Evolutionary conservation across 2,888 invertebrate species (phyloP).

Genomic region (Dromius quadrimaculatus): DNA sequence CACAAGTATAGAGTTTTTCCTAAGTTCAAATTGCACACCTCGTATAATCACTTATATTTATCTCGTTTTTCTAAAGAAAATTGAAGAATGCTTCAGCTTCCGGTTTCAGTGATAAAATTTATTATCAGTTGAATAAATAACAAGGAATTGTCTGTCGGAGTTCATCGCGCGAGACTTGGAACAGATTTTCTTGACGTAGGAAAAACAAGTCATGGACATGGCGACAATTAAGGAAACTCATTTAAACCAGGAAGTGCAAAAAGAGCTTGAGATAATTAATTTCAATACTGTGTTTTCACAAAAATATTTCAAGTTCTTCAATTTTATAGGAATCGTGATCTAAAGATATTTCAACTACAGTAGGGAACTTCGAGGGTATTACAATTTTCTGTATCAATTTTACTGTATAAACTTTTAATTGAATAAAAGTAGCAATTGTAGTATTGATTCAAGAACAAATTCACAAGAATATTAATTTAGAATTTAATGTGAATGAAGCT

Average conservation of each 20-base stretch:
- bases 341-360: neutral
- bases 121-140: neutral
- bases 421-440: too few relatives aligned
- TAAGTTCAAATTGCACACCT: too few relatives aligned
- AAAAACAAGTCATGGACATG: neutral
- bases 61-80: too few relatives aligned
- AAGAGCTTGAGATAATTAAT: slow-evolving; percentile 18
- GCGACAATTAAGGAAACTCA: neutral
- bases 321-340: neutral
- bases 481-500: too few relatives aligned
- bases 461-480: too few relatives aligned
- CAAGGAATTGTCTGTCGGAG: slow-evolving; percentile 1
- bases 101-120: slow-evolving; percentile 5
- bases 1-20: too few relatives aligned
- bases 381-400: too few relatives aligned
- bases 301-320: neutral
- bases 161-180: slow-evolving; percentile 36
- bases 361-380: too few relatives aligned
- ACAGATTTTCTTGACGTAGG: slow-evolving; percentile 36
- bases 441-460: too few relatives aligned
- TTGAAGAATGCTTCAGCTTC: too few relatives aligned
- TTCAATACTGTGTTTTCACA: slow-evolving; percentile 15
- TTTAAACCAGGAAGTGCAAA: slow-evolving; percentile 18
- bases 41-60: too few relatives aligned
- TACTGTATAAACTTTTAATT: too few relatives aligned